Percentiles rank a stretch among this genome's conserved stretches.
Evolutionary conservation across 2,888 invertebrate species (phyloP).

Genomic region (Hypolimnas misippus): DNA sequence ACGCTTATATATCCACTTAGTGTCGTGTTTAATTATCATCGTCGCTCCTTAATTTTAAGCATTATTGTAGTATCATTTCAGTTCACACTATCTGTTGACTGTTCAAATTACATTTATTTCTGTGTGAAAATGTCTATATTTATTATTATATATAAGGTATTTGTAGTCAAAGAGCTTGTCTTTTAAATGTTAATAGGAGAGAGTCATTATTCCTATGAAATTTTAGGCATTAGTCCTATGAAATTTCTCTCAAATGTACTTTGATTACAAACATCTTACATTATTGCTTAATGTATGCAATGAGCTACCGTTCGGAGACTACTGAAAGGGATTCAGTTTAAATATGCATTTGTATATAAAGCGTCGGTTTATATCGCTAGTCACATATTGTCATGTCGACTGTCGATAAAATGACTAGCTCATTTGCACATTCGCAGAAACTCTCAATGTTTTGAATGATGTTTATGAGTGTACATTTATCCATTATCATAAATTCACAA

Average conservation of each 20-base stretch:
- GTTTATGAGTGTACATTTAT: no score
- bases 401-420: slow-evolving; percentile 41
- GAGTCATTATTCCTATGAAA: no score
- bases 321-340: not conserved
- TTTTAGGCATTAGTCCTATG: no score
- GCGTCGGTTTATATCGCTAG: not conserved
- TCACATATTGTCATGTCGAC: no score
- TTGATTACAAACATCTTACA: not conserved
- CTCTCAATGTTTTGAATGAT: no score
- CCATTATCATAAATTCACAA: not conserved
- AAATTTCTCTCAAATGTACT: no score
- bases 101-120: not conserved
- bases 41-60: slow-evolving; percentile 11
- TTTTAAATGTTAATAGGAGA: no score
- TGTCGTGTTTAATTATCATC: slow-evolving; percentile 20
- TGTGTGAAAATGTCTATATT: slow-evolving; percentile 3
- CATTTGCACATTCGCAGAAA: no score
- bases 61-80: slow-evolving; percentile 13
- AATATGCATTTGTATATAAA: not conserved
- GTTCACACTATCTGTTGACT: not conserved
- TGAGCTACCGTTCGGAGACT: not conserved
- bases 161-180: not conserved
- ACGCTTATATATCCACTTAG: slow-evolving; percentile 18
- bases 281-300: not conserved
- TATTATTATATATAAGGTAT: not conserved